phyloP scores from a whole-genome alignment of 2,797 vertebrate genomes.

The Lacerta viridis region DNA sequence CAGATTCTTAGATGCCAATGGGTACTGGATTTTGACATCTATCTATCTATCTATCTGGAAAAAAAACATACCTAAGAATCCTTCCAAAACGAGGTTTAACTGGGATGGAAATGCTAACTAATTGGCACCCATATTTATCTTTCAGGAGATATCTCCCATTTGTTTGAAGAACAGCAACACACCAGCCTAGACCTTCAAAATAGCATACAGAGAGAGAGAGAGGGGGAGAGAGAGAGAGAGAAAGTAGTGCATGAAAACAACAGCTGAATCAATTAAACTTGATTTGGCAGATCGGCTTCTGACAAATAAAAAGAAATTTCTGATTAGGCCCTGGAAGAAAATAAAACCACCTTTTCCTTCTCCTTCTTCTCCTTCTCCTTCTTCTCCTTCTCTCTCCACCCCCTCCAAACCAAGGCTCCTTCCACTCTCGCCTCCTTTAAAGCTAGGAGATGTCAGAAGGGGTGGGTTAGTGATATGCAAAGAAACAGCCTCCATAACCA shows the following conservation, averaged over 20 bases:
- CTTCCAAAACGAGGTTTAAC: constrained; percentile 84
- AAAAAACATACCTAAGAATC: constrained; percentile 68
- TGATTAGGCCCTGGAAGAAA: constrained; percentile 83
- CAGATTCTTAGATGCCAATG: neutral
- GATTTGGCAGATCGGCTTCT: constrained; percentile 89
- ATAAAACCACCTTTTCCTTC: constrained; percentile 62
- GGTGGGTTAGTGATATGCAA: constrained; percentile 96
- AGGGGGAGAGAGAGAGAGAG: neutral
- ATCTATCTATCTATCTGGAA: neutral
- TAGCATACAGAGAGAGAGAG: neutral
- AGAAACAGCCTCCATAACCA: constrained; percentile 95
- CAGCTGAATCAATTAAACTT: constrained; percentile 92
- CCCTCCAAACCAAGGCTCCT: constrained; percentile 65
- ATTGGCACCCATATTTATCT: constrained; percentile 86
- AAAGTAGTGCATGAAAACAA: constrained; percentile 77
- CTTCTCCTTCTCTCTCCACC: constrained; percentile 74
- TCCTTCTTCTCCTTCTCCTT: constrained; percentile 24
- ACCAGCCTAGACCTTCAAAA: constrained; percentile 80
- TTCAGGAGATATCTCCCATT: constrained; percentile 84
- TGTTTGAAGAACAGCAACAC: constrained; percentile 84
- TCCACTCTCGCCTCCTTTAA: constrained; percentile 87
- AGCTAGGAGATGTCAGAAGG: constrained; percentile 90
- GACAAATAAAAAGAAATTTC: constrained; percentile 84
- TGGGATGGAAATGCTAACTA: constrained; percentile 85
- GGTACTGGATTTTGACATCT: neutral